Percentiles rank a stretch among this genome's conserved stretches.
phyloP scores from a whole-genome alignment of 1,140 invertebrate genomes.

The Anagrus nilaparvatae region DNA sequence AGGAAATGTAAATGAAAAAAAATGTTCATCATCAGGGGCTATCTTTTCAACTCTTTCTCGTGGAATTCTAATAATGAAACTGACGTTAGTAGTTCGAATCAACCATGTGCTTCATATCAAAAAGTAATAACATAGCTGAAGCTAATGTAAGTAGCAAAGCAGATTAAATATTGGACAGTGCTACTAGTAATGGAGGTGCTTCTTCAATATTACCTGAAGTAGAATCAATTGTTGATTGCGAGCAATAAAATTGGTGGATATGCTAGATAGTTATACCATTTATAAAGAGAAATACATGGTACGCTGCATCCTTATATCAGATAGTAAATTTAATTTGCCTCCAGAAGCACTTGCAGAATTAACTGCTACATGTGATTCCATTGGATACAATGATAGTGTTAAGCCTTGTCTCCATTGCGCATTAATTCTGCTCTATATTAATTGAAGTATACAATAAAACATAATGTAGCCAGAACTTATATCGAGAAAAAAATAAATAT shows the following conservation, averaged over 20 bases:
- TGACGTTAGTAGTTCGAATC: slow-evolving; percentile 39
- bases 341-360: slow-evolving; percentile 46
- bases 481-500: too few species aligned
- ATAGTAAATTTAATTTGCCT: too few species aligned
- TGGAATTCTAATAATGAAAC: slow-evolving; percentile 35
- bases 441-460: too few species aligned
- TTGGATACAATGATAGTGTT: slow-evolving; percentile 56
- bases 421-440: too few species aligned
- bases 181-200: slow-evolving; percentile 45
- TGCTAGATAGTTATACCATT: slow-evolving; percentile 52
- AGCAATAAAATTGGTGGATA: slow-evolving; percentile 29
- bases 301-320: too few species aligned
- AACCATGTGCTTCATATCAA: slow-evolving; percentile 27
- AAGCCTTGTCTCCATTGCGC: too few species aligned
- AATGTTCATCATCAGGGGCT: slow-evolving; percentile 23
- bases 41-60: slow-evolving; percentile 29
- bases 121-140: slow-evolving; percentile 20
- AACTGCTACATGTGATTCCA: slow-evolving; percentile 59
- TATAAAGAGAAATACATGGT: too few species aligned
- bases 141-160: slow-evolving; percentile 31
- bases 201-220: slow-evolving; percentile 19
- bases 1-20: slow-evolving; percentile 52
- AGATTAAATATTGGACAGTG: slow-evolving; percentile 36
- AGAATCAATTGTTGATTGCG: slow-evolving; percentile 25
- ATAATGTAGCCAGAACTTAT: too few species aligned